Base-by-base conservation (phyloP, 2,888 invertebrate species). In the Antheraea yamamai region DNA sequence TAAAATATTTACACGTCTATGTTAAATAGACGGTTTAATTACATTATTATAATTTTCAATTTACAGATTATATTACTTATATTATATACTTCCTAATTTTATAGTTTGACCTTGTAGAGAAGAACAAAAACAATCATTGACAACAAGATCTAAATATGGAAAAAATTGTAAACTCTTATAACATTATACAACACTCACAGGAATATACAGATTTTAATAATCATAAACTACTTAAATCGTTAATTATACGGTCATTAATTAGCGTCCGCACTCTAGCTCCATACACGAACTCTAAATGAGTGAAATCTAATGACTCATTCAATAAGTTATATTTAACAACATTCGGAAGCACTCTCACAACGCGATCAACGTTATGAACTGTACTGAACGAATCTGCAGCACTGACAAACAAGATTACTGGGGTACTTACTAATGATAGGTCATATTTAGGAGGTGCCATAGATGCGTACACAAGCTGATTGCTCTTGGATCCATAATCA, bases 231-330 rank as follows among this genome's bases (percentile, higher is more conserved):
- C 47, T 51, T 12, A 75, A 51, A 47, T 58, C 61, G 0, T 20
- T 30, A 61, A 72, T 81, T 12, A 91, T 82, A 73, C 88, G 89
- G 73, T 88, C 79, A 79, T 93, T 94, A 35, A 94, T 79, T 18
- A 92, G 77, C 47, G 73, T 79, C 77, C 91, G 90, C 4, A 88
- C 87, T 73, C 92, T 82, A 76, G 87, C 80, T 20, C 94, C 94
- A 76, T 91, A 94, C 23, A 91, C 80, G 79, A 92, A 94, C 79
- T 94, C 94, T 51, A 93, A 85, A 80, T 94, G 94, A 26, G 90
- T 89, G 77, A 92, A 93, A 77, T 91, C 90, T 76, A 89, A 77
- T 4, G 87, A 86, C 79, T 83, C 83, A 75, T 92, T 89, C 3
- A 91, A 85, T 66, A 82, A 81, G n/a, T 88, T 80, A 78, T 83